Conservation (phyloP, 2,113 vertebrate species). For the Equus przewalskii region DNA sequence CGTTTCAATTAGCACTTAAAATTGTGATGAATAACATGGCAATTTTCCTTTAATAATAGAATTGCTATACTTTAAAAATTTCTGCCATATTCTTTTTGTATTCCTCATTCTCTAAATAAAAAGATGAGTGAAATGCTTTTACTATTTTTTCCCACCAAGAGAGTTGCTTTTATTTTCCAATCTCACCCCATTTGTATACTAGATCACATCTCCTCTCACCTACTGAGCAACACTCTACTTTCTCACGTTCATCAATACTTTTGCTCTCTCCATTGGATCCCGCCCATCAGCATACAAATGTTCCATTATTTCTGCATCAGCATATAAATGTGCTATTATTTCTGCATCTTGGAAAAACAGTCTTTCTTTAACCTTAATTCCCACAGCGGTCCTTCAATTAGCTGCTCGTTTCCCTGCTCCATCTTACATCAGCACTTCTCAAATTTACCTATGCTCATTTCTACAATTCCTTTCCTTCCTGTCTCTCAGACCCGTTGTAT, state of each 20-base stretch:
- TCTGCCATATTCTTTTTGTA: not conserved
- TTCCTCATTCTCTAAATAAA: not conserved
- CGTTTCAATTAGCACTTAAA: not conserved
- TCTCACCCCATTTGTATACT: not conserved
- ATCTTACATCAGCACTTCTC: not conserved
- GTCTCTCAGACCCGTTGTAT: not conserved
- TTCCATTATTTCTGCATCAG: not conserved
- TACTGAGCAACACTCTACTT: not conserved
- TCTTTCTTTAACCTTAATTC: not conserved
- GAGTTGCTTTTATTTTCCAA: not conserved
- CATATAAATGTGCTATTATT: not conserved
- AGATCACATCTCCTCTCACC: not conserved
- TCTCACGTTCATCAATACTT: not conserved
- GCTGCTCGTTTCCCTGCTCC: not conserved
- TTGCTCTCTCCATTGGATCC: not conserved
- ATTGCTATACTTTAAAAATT: not conserved
- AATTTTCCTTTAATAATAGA: conserved; percentile 41
- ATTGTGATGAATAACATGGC: not conserved
- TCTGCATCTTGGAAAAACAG: not conserved
- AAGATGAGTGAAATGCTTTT: not conserved
- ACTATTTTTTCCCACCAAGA: not conserved
- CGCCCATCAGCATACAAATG: accelerated
- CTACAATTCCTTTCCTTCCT: not conserved
- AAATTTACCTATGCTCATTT: not conserved
- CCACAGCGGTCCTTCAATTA: not conserved